Base-by-base conservation (phyloP, 2,888 invertebrate species). In the Pheosia gnoma region DNA sequence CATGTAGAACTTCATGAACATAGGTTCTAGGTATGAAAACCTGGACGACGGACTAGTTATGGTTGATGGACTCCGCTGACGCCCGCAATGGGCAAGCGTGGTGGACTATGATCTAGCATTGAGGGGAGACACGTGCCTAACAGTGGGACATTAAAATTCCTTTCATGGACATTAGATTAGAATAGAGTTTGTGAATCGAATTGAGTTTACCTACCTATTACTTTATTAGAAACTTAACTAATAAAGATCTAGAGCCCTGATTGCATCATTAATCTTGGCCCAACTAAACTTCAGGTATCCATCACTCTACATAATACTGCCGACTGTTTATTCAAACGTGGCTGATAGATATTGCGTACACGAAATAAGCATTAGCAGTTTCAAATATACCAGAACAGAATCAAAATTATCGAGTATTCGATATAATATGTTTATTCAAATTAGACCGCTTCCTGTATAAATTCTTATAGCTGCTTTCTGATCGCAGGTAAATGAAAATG, bases 341-440 rank as follows among this genome's bases (percentile, higher is more conserved):
- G 59, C 58, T 65, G 59, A 59, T 62, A 69, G 58, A 72, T 67
- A 66, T 67, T 65, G 63, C 63, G 61, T 70, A 79, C 72, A 75
- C 45, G 70, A 68, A 76, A 78, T 69, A 61, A 72, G 74, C 68
- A 80, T 81, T 78, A 81, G 65, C 62, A 37, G 67, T 67, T 74
- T 64, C 59, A 58, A 75, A 74, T 71, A 71, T 65, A 59, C 64
- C 62, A 58, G 61, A 65, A 68, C 70, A 60, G 61, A 62, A 69
- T 67, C 75, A 66, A 74, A 75, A 72, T 67, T 67, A 71, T 74
- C 65, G 66, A 67, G 61, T 63, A 73, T 74, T 74, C 61, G 61
- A 65, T 72, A 37, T 66, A 67, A 71, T 66, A 67, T 66, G 70
- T 60, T 72, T 72, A 70, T 70, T 72, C 63, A 71, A 75, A 75